Evolutionary conservation across 2,888 invertebrate genomes (phyloP), one percentile per base, ranked within the genome.

Genomic region (Smittia sp.): DNA sequence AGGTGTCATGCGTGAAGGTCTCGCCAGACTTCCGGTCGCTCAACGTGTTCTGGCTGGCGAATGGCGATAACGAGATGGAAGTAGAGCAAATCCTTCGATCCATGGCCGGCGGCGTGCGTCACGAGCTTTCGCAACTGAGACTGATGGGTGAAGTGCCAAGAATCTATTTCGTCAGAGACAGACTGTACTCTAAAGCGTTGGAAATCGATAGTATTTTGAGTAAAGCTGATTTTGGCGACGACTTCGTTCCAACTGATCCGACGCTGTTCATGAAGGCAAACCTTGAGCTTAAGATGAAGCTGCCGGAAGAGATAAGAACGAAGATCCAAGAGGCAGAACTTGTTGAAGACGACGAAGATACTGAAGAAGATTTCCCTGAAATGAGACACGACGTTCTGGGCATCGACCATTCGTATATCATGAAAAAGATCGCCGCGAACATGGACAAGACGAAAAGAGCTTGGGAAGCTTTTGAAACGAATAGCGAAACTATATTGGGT

Each of bases 71-170:
- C 20, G 87, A 89, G 77, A 79, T 80, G 1, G 82, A 85, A 65
- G 84, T 86, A 0, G 87, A 88, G 74, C 77, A 79, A 24, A 75
- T 87, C 6, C 80, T 93, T 1, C 82, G 84, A 54, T 83, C 82
- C 65, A 83, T 84, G 75, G 87, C 88, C 0, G 87, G 87, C 0
- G 79, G 82, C 6, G 78, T 94, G 41, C 83, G 91, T 22, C 90
- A 92, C 79, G 90, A 92, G 78, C 82, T 94, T 1, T 88, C 90
- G 1, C 88, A 89, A 74, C 81, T 93, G 0, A 83, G 87, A 75
- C 82, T 93, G 0, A 89, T 93, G 85, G 93, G 93, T 9, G 84
- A 87, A 76, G 88, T 93, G 41, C 93, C 93, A 4, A 86, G 85
- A 75, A 87, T 94, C 74, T 79, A 84, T 46, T 94, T 94, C 84